Percentiles rank a stretch among this genome's conserved stretches.
Evolutionary conservation across 2,888 invertebrate species (phyloP).

Genomic region (Polietes domitor): DNA sequence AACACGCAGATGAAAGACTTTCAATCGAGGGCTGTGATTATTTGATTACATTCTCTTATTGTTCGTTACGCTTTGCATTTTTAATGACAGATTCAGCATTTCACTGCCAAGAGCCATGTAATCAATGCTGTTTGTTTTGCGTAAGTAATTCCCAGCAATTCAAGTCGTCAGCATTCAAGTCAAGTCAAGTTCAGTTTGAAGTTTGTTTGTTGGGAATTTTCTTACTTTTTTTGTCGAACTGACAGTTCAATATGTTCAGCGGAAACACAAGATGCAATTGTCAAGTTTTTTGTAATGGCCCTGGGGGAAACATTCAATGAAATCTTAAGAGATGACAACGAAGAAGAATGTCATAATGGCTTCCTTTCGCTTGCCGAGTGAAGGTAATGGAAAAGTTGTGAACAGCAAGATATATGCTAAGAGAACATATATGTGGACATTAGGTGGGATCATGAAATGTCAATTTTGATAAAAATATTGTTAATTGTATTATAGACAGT

Average conservation of each 20-base stretch:
- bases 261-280: not conserved
- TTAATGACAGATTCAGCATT: not conserved
- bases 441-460: too few relatives aligned
- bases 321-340: not conserved
- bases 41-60: not conserved
- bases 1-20: not conserved
- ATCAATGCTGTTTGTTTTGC: not conserved
- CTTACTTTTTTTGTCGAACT: not conserved
- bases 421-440: too few relatives aligned
- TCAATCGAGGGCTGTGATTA: not conserved
- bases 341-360: too few relatives aligned
- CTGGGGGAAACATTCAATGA: not conserved
- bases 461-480: too few relatives aligned
- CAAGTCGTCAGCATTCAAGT: not conserved
- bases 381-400: too few relatives aligned
- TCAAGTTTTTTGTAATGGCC: not conserved
- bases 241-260: not conserved
- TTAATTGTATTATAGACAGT: too few relatives aligned
- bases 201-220: not conserved
- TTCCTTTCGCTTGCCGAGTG: too few relatives aligned
- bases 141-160: not conserved
- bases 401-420: too few relatives aligned
- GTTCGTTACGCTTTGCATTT: conserved; percentile 4
- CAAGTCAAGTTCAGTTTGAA: not conserved
- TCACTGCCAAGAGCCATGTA: not conserved